phyloP scores from a whole-genome alignment of 2,113 vertebrate species.

The Dromas ardeola region DNA sequence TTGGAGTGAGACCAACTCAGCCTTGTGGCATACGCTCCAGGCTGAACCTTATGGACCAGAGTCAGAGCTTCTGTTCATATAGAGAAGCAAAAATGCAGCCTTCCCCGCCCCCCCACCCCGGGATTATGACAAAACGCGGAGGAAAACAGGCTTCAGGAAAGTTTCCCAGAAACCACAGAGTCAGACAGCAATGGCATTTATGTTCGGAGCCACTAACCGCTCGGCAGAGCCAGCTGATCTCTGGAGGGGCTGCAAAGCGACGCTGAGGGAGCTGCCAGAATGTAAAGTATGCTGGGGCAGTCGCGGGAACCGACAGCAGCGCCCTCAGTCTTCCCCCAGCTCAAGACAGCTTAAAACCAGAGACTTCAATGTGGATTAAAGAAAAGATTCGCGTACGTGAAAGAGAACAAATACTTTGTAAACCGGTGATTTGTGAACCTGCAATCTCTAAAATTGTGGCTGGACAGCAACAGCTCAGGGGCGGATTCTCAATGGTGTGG shows the following conservation, averaged over 20 bases:
- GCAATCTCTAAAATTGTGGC: neutral
- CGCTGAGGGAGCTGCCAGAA: neutral
- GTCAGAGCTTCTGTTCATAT: neutral
- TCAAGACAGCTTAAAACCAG: neutral
- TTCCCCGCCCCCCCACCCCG: neutral
- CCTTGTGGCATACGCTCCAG: neutral
- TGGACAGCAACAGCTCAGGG: neutral
- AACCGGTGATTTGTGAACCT: neutral
- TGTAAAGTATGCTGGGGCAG: conserved; percentile 34
- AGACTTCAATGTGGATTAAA: neutral
- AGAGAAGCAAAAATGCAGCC: neutral
- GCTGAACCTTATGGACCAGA: neutral
- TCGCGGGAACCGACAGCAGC: neutral
- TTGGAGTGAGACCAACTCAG: neutral
- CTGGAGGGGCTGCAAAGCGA: neutral
- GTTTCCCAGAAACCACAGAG: conserved; percentile 50
- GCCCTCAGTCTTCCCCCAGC: neutral
- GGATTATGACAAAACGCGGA: conserved; percentile 9
- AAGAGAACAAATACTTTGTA: neutral
- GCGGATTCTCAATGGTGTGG: neutral
- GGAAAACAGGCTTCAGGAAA: neutral
- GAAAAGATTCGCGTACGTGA: neutral
- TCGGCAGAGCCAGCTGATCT: neutral
- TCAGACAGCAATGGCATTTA: conserved; percentile 29
- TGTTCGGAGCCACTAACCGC: conserved; percentile 1